Conservation (phyloP, 2,797 vertebrate genomes). For the Micrastur ruficollis region DNA sequence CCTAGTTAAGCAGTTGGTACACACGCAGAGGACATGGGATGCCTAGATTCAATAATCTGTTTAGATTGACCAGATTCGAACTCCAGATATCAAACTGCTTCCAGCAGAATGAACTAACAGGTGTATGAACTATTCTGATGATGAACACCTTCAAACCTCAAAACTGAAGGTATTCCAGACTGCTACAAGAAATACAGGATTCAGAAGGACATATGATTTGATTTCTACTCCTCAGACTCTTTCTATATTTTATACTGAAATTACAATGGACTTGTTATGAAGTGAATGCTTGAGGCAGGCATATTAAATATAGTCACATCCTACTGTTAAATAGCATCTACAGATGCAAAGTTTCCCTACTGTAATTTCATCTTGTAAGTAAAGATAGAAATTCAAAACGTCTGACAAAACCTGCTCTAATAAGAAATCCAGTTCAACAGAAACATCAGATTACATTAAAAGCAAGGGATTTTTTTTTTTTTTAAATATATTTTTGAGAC, state of each 20-base stretch:
- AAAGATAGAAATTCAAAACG: background rate
- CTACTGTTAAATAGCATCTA: background rate
- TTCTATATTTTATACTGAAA: background rate
- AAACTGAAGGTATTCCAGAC: background rate
- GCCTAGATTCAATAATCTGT: background rate
- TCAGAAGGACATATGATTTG: background rate
- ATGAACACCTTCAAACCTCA: background rate
- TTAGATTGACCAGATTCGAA: background rate
- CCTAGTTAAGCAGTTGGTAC: background rate
- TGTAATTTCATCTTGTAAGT: background rate
- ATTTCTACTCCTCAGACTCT: background rate
- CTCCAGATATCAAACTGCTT: background rate
- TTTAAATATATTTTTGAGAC: background rate
- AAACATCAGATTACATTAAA: background rate
- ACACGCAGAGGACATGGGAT: rapidly evolving
- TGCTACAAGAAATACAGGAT: background rate
- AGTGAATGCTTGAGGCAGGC: background rate
- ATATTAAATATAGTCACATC: background rate
- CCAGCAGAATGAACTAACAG: background rate
- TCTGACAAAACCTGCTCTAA: background rate
- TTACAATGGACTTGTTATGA: background rate
- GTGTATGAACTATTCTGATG: background rate
- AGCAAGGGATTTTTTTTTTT: background rate
- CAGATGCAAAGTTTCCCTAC: background rate
- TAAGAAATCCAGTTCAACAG: background rate